phyloP scores from a whole-genome alignment of 2,113 vertebrate genomes.

The Erinaceus europaeus region DNA sequence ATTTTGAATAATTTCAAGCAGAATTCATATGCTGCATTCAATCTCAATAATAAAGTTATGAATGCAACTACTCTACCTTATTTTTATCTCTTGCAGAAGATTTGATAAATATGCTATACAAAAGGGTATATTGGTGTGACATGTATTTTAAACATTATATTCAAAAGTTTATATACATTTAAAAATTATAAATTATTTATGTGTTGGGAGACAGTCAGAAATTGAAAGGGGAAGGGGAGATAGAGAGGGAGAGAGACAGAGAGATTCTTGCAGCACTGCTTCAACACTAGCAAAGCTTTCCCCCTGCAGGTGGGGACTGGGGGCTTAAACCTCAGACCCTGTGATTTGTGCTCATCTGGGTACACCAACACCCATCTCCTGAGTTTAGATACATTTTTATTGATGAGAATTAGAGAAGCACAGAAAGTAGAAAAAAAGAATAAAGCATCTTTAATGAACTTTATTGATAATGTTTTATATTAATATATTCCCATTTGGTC shows the following conservation, averaged over 20 bases:
- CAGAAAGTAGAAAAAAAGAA: conserved; percentile 3
- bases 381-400: too few relatives aligned
- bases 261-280: too few relatives aligned
- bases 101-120: not conserved
- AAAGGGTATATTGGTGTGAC: not conserved
- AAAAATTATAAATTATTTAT: too few relatives aligned
- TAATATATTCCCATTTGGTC: not conserved
- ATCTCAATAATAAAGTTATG: not conserved
- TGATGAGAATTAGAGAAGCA: not conserved
- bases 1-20: not conserved
- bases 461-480: not conserved
- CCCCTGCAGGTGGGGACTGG: too few relatives aligned
- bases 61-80: not conserved
- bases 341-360: too few relatives aligned
- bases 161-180: too few relatives aligned
- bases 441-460: not conserved
- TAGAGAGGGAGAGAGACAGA: too few relatives aligned
- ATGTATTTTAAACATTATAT: not conserved
- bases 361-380: too few relatives aligned
- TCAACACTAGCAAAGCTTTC: too few relatives aligned
- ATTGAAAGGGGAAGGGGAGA: too few relatives aligned
- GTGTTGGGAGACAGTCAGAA: too few relatives aligned
- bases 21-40: not conserved
- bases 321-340: too few relatives aligned
- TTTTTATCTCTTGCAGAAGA: not conserved